Evolutionary conservation across 2,888 invertebrate genomes (phyloP), one percentile per base, ranked within the genome.

Genomic region (Cepaea hortensis): DNA sequence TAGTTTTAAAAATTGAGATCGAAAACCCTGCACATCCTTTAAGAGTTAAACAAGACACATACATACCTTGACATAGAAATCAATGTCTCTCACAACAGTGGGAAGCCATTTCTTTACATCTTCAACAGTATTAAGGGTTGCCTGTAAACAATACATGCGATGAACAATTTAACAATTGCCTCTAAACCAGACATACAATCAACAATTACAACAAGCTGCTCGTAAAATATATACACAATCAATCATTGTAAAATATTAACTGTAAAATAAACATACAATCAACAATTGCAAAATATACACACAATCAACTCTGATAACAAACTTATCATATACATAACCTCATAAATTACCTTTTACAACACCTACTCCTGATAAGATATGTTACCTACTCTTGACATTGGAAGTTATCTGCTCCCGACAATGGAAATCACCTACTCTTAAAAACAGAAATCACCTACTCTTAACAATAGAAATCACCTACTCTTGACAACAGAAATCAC

Each of bases 101-200:
- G 93, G 94, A n/a, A 94, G 88, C 94, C 94, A 94, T 87, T 93
- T 91, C 88, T 92, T 91, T 3, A 94, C 91, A 82, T 93, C 93
- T 65, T 90, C 91, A 48, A 91, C 90, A 11, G 92, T 90, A 50
- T 90, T 88, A 46, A 94, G 87, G 13, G 90, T 89, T 68, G 91
- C 90, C 94, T 94, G 87, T 20, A 88, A 87, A 80, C 73, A 55
- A 65, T 23, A 87, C 20, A 70, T 6, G 13, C 23, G 18, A 70
- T n/a, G 6, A n/a, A n/a, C 6, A 15, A 70, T n/a, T 13, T 35
- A 35, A 35, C 35, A 35, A 35, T 89, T 68, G 91, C 90, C 94
- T 94, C 87, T 20, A 88, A 87, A 80, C 73, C 50, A 65, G 20
- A 87, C 20, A 70, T 6, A 70, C 23, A 23, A 70, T n/a, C 23